These are phyloP conservation scores for Stenodema calcarata DNA, from an alignment of 2,888 invertebrate species.

Conservation along the genomic window DNA sequence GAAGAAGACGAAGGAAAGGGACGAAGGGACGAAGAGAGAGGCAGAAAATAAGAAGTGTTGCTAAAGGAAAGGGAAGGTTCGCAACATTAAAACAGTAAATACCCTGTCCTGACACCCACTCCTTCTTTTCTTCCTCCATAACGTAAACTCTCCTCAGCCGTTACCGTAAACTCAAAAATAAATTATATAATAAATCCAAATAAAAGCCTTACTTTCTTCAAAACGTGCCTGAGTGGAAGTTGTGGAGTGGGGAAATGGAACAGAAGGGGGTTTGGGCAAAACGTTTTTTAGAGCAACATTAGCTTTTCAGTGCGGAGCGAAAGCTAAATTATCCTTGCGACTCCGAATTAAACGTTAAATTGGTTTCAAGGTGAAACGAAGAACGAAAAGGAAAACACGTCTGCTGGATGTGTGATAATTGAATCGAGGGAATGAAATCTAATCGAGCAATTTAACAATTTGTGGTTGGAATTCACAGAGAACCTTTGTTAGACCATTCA, in stretches of 20 bases:
- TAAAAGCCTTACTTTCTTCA: constrained; percentile 43
- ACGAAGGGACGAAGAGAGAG: constrained; percentile 21
- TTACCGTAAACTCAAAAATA: constrained; percentile 49
- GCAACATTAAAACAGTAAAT: constrained; percentile 49
- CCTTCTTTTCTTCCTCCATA: constrained; percentile 45
- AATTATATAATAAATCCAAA: constrained; percentile 48
- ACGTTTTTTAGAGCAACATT: constrained; percentile 28
- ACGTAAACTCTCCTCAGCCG: constrained; percentile 39
- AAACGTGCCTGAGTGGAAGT: constrained; percentile 37
- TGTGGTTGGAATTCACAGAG: no score
- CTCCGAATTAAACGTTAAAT: not conserved
- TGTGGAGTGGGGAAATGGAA: not conserved
- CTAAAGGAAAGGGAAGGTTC: constrained; percentile 35
- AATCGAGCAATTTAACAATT: no score
- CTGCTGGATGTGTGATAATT: no score
- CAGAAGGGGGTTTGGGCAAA: not conserved
- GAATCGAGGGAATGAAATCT: no score
- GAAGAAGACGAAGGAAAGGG: constrained; percentile 31
- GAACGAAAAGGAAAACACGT: not conserved
- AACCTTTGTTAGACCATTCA: no score
- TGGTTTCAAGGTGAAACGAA: not conserved
- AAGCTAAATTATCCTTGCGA: not conserved
- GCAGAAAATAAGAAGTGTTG: not conserved
- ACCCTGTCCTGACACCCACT: constrained; percentile 48
- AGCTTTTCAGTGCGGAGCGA: not conserved